Evolutionary conservation across 92 coral and sea anemone genomes (phyloP), one percentile per base, ranked within the genome.

Genomic region (Porites evermanni): DNA sequence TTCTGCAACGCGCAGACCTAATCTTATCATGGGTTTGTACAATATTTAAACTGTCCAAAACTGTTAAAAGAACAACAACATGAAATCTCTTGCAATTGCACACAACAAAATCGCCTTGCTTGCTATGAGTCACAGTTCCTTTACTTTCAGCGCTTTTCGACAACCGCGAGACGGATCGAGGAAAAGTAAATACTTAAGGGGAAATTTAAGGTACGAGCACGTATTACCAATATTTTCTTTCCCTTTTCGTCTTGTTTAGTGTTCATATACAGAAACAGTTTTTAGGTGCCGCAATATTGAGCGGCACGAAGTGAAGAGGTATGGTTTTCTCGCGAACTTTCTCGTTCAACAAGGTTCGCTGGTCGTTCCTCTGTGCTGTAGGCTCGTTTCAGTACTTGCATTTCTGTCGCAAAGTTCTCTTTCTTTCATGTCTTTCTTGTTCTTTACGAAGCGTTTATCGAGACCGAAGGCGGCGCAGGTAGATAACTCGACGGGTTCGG

Each of bases 11-110:
- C 73, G 21, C 69, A 51, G 56, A 64, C 86, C 86, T 76, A 83
- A 90, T 94, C 98, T 93, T 84, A 93, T 94, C 95, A 63, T 64
- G 79, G 71, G 85, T 59, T 84, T 91, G 79, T 84, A 90, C 89
- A 87, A 89, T 90, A 90, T 90, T 89, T 94, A 92, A 90, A 82
- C 88, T 88, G 91, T 64, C 60, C 76, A 78, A 82, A 79, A 76
- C 72, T 64, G 71, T 64, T 86, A 83, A 79, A 86, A 81, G 81
- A 74, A 73, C 80, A 83, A 73, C 87, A 83, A 70, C 61, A 14
- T 44, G 21, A 72, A 82, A 44, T 24, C 51, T 54, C 19, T 60
- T 83, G 23, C 68, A 83, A 26, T 85, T 54, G 75, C 26, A 84
- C 79, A 64, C 65, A 71, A 82, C 79, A 59, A 72, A 32, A 64